These are phyloP conservation scores for Sisor rabdophorus DNA, from an alignment of 2,113 vertebrate species.

Conservation along the genomic window DNA sequence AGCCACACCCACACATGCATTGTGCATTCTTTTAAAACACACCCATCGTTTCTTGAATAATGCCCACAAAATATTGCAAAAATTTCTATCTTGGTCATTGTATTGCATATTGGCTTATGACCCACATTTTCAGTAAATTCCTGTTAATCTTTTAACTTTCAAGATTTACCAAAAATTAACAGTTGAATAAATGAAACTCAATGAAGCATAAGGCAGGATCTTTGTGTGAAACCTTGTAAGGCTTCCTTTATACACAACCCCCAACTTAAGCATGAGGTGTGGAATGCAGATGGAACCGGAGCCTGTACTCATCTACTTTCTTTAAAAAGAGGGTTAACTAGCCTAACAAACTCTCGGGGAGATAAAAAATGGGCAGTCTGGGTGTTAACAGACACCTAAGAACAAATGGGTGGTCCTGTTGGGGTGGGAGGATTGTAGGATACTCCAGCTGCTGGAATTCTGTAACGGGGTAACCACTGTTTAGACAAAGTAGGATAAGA, in stretches of 20 bases:
- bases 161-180: too few species aligned
- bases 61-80: too few species aligned
- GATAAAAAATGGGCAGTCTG: slow-evolving; percentile 25
- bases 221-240: slow-evolving; percentile 28
- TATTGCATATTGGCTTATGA: too few species aligned
- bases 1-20: too few species aligned
- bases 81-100: too few species aligned
- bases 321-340: neutral
- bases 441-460: neutral
- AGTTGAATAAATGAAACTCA: neutral
- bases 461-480: neutral
- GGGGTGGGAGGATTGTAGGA: slow-evolving; percentile 13
- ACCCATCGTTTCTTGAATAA: too few species aligned
- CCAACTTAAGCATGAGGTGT: neutral
- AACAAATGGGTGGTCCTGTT: slow-evolving; percentile 11
- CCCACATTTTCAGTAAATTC: too few species aligned
- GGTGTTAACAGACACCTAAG: slow-evolving; percentile 24
- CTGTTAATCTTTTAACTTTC: too few species aligned
- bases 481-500: neutral
- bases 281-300: slow-evolving; percentile 16
- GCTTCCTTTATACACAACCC: neutral
- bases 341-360: slow-evolving; percentile 16
- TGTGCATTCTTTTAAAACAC: too few species aligned
- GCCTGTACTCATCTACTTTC: neutral
- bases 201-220: neutral